Evolutionary conservation across 2,113 vertebrate species (phyloP).

Genomic region (Microcebus lehilahytsara): DNA sequence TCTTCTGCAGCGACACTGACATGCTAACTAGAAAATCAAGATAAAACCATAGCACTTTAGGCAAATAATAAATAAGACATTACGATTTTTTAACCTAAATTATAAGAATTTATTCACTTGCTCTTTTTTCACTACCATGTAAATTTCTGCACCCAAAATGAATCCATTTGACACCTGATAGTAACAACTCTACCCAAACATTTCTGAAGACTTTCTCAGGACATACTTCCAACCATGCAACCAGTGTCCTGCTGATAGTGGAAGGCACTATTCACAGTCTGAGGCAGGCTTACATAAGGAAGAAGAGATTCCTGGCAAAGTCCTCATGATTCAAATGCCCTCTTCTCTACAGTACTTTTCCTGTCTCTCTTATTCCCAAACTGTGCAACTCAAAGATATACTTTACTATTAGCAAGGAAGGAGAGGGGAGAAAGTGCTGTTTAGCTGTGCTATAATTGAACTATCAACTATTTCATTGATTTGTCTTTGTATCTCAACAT

Average conservation of each 20-base stretch:
- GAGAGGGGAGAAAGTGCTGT: background rate
- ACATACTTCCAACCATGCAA: background rate
- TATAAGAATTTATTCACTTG: background rate
- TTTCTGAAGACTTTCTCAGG: background rate
- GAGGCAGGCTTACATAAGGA: background rate
- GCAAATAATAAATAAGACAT: background rate
- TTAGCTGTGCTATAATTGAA: background rate
- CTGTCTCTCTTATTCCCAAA: background rate
- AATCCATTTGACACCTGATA: background rate
- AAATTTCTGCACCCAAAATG: background rate
- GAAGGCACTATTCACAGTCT: background rate
- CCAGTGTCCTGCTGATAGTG: background rate
- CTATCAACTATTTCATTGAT: background rate
- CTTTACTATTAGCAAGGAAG: background rate
- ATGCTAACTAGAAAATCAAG: background rate
- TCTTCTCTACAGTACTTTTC: background rate
- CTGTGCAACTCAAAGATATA: background rate
- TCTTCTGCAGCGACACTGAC: background rate
- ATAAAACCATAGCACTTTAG: background rate
- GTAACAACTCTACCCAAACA: background rate
- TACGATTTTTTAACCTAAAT: background rate
- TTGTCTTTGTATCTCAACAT: background rate
- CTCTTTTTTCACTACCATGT: background rate
- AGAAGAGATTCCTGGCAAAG: background rate
- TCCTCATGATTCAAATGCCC: background rate